Base-by-base conservation (phyloP, 2,113 vertebrate species). In the Naja naja region DNA sequence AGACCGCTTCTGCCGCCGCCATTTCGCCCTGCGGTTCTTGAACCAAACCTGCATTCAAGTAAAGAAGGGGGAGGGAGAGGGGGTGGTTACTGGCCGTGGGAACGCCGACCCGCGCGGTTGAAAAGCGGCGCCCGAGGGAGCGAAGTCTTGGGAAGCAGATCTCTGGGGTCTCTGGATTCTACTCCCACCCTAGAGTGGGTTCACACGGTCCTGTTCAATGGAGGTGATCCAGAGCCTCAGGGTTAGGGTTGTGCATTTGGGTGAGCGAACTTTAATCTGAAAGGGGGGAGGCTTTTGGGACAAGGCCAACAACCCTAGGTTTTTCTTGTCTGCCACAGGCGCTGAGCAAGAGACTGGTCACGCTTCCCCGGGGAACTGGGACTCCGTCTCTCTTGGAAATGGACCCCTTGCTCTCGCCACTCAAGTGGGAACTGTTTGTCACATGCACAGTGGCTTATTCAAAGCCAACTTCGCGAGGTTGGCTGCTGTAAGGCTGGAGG, bases 1-100 rank as follows among this genome's bases (percentile, higher is more conserved):
- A 1, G 99, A 99, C 27, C 99, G 93, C 96, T 99, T 99, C 97
- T 99, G 99, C 94, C 99, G 97, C 96, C 99, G 98, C 99, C 99
- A 99, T 97, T 99, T 99, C 2, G 99, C 99, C 60, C 99, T 98
- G 95, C 99, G 98, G 97, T 99, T 99, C 97, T 99, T 99, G 97
- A 99, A 99, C 99, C 99, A 99, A 94, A 99, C 99, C 99, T 99
- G 96, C 93, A 27, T 4, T 47, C 81, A 60, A 39, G 54, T 3
- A 5, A 85, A 88, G 81, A 9, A 53, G 8, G 55, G 47, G 53
- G 34, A 4, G 14, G 23, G 54, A 58, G 18, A 5, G 60, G 11
- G 11, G 30, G 1, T 23, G 43, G 23, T 54, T 47, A 56, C 18
- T 88, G 45, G 81, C 53, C 87, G 14, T 52, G 27, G 27, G 56